Evolutionary conservation across 2,888 invertebrate genomes (phyloP).

Genomic region (Blastobasis adustella): DNA sequence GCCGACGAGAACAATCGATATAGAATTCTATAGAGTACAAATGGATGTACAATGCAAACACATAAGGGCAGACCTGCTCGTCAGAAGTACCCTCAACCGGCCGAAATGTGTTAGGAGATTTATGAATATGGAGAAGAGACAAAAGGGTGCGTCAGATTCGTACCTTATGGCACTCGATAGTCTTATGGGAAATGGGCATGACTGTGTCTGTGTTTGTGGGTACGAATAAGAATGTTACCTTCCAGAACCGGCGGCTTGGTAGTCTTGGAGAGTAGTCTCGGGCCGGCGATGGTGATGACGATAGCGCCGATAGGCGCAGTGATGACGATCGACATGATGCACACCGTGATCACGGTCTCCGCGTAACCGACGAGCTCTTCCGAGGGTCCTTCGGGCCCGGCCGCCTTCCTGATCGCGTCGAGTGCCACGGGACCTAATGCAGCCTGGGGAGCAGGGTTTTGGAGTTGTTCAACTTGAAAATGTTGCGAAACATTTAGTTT

Average conservation of each 20-base stretch:
- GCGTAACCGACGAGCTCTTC: conserved; percentile 77
- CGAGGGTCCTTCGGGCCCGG: conserved; percentile 32
- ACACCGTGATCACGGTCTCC: conserved; percentile 82
- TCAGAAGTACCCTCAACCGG: too few relatives aligned
- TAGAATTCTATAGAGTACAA: too few relatives aligned
- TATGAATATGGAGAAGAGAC: too few relatives aligned
- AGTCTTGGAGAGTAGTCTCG: conserved; percentile 85
- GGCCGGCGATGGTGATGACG: conserved; percentile 85
- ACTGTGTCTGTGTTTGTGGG: not conserved
- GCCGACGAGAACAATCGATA: too few relatives aligned
- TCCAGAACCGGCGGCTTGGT: conserved; percentile 79
- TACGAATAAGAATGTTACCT: conserved; percentile 48
- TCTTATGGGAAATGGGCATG: not conserved
- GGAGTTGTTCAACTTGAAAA: too few relatives aligned
- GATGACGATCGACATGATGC: conserved; percentile 87
- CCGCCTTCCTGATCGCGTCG: conserved; percentile 73
- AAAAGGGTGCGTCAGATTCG: not conserved
- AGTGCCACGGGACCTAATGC: conserved; percentile 87
- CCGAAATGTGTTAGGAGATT: too few relatives aligned
- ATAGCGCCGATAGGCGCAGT: conserved; percentile 91
- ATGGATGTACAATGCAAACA: too few relatives aligned
- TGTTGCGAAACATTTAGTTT: too few relatives aligned
- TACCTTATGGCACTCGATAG: not conserved
- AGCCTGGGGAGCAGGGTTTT: conserved; percentile 64
- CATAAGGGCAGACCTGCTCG: too few relatives aligned